Conservation (phyloP, 1,140 invertebrate genomes). For the Manduca sexta region DNA sequence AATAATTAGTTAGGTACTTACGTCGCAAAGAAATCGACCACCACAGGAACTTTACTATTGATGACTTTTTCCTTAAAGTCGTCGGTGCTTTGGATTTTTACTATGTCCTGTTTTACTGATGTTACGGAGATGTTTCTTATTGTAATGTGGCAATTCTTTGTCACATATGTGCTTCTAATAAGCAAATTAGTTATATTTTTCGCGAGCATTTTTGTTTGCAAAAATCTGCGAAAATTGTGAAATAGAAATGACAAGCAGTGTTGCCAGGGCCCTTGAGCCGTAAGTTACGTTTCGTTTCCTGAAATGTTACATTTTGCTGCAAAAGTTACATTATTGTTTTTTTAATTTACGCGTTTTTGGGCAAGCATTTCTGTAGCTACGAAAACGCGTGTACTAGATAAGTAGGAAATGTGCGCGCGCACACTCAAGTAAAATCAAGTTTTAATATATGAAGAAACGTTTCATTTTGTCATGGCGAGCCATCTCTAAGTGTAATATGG, state of each 20-base stretch:
- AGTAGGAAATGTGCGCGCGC: too few relatives aligned
- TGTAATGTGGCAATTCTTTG: slow-evolving; percentile 18
- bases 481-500: too few relatives aligned
- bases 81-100: slow-evolving; percentile 93
- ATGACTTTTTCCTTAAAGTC: slow-evolving; percentile 94
- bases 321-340: too few relatives aligned
- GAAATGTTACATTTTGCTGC: too few relatives aligned
- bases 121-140: slow-evolving; percentile 50
- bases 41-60: slow-evolving; percentile 89
- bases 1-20: slow-evolving; percentile 73
- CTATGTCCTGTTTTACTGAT: slow-evolving; percentile 73
- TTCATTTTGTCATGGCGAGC: too few relatives aligned
- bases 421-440: too few relatives aligned
- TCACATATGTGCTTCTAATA: slow-evolving; percentile 15
- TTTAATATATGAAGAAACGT: too few relatives aligned
- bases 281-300: too few relatives aligned
- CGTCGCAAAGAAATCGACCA: slow-evolving; percentile 97
- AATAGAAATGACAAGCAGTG: not conserved
- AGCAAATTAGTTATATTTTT: slow-evolving; percentile 28
- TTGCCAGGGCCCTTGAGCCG: too few relatives aligned
- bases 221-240: not conserved
- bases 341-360: too few relatives aligned
- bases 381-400: too few relatives aligned
- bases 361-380: too few relatives aligned
- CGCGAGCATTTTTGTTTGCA: slow-evolving; percentile 31